Evolutionary conservation across 2,888 invertebrate genomes (phyloP).

Genomic region (Limnephilus rhombicus): DNA sequence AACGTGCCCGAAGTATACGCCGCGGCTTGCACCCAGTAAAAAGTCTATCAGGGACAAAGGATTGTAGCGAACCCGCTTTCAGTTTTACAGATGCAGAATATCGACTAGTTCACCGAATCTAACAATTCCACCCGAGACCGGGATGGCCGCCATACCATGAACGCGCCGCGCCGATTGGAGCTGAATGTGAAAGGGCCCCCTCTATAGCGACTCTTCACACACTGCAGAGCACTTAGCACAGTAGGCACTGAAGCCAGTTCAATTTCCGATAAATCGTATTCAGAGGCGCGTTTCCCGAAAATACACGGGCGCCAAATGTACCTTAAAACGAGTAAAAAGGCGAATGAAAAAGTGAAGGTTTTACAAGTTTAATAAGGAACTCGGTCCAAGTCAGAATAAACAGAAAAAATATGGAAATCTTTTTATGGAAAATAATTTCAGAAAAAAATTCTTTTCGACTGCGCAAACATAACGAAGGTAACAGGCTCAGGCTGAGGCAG

Average conservation of each 20-base stretch:
- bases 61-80: not conserved
- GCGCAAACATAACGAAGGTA: not conserved
- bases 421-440: not conserved
- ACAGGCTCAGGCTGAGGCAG: not conserved
- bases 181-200: not conserved
- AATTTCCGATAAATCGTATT: not conserved
- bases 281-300: not conserved
- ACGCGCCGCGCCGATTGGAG: not conserved
- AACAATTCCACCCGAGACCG: not conserved
- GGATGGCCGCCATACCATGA: not conserved
- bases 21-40: not conserved
- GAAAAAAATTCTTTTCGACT: not conserved
- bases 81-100: not conserved
- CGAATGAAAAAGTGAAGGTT: not conserved
- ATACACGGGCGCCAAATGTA: not conserved
- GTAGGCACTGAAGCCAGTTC: not conserved
- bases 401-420: not conserved
- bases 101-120: too few species aligned
- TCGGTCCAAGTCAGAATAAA: not conserved
- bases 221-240: constrained; percentile 1
- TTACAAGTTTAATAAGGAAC: not conserved
- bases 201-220: not conserved
- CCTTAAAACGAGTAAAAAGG: not conserved
- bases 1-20: not conserved
- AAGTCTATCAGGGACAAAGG: not conserved